A percentile compares a stretch with the other conserved stretches of the same genome.
These are phyloP conservation scores for Bombus difficillimus DNA, from an alignment of 1,140 invertebrate species.

Conservation along the genomic window DNA sequence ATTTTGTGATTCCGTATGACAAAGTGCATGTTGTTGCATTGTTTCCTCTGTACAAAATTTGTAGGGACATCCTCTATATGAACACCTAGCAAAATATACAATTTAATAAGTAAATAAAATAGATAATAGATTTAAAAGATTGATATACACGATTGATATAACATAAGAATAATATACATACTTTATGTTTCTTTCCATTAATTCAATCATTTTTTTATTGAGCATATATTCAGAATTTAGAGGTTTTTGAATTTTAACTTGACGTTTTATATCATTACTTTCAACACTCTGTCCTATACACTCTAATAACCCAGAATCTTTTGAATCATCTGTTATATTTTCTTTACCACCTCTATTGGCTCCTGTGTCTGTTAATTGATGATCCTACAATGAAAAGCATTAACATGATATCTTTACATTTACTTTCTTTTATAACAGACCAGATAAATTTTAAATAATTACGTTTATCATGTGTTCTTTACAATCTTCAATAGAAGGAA, in stretches of 20 bases:
- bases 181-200: conserved; percentile 74
- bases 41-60: conserved; percentile 82
- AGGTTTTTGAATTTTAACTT: conserved; percentile 64
- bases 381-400: conserved; percentile 66
- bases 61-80: conserved; percentile 81
- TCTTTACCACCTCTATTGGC: conserved; percentile 58
- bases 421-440: neutral
- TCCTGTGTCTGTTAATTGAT: conserved; percentile 70
- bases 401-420: neutral
- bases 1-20: conserved; percentile 79
- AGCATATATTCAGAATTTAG: conserved; percentile 57
- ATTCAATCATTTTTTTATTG: conserved; percentile 71
- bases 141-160: neutral
- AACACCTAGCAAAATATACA: conserved; percentile 77
- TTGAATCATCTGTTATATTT: conserved; percentile 54
- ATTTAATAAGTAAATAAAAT: conserved; percentile 16
- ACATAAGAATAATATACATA: conserved; percentile 52
- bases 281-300: conserved; percentile 43
- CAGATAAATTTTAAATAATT: conserved; percentile 48
- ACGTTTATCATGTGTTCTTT: conserved; percentile 83
- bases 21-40: conserved; percentile 81
- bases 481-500: conserved; percentile 81
- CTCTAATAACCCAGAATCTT: conserved; percentile 42
- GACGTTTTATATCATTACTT: conserved; percentile 55
- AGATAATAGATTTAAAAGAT: neutral